A percentile compares a stretch with the other conserved stretches of the same genome.
Evolutionary conservation across 2,113 vertebrate genomes (phyloP).

Genomic region (Rhinoderma darwinii): DNA sequence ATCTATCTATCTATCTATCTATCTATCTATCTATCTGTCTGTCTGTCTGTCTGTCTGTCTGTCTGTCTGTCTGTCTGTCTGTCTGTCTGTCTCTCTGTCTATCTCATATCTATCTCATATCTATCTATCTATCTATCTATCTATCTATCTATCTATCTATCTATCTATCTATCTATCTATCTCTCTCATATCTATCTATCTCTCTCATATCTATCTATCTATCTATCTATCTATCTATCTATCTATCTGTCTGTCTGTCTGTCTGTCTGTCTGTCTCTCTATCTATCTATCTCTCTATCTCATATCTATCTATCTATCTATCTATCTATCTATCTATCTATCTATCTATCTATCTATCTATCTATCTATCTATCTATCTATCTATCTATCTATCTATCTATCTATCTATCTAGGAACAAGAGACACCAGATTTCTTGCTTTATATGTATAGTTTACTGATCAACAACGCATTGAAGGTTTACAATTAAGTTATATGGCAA

Average conservation of each 20-base stretch:
- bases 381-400: background rate
- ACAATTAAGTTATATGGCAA: too few species aligned
- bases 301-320: slow-evolving; percentile 49
- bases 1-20: slow-evolving; percentile 25
- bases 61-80: slow-evolving; percentile 21
- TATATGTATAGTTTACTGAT: too few species aligned
- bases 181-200: too few species aligned
- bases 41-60: background rate
- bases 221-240: slow-evolving; percentile 16
- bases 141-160: background rate
- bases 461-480: too few species aligned
- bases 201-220: slow-evolving; percentile 14
- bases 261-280: slow-evolving; percentile 46
- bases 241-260: slow-evolving; percentile 39
- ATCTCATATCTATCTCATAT: too few species aligned
- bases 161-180: background rate
- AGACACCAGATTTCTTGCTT: too few species aligned
- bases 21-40: slow-evolving; percentile 53
- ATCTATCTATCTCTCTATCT: background rate
- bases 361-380: slow-evolving; percentile 53
- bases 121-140: background rate
- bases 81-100: too few species aligned
- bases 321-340: slow-evolving; percentile 59
- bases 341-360: slow-evolving; percentile 59
- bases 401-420: background rate